Evolutionary conservation across 2,888 invertebrate species (phyloP), one percentile per base, ranked within the genome.

Genomic region (Chloromyia formosa): DNA sequence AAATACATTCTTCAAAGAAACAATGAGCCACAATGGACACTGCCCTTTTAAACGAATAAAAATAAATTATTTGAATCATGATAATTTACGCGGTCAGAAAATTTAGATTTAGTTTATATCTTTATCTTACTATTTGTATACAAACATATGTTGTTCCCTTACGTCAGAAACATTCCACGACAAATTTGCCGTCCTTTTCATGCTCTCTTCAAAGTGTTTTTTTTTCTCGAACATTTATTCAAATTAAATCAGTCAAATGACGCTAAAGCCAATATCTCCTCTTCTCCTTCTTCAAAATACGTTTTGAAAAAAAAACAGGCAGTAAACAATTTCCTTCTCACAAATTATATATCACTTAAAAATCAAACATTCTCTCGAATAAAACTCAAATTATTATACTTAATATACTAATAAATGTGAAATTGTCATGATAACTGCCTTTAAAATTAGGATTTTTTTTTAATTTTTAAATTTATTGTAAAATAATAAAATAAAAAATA

Each of bases 361-460:
- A 49, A 49, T 49, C 49, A n/a, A 49, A 49, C 12, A 49, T 49
- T 49, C 10, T 49, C 49, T 49, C 49, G 49, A 49, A 49, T 49
- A 7, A 3, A 49, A 49, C 49, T 49, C 49, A 49, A 49, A 35
- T 35, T 35, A 4, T 35, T 35, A 35, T 9, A 16, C 56, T 18
- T n/a, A 56, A 56, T 14, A 1, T 16, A 16, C 12, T 10, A 60
- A 22, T 22, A 64, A 40, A 40, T 10, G 40, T 64, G 42, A 40
- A 66, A 69, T 40, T 40, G 56, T 56, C 35, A 20, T 56, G 20
- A 71, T n/a, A 71, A 71, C 71, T 71, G 71, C 71, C 71, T 71
- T 71, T 64, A 64, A 42, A 5, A 40, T 20, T 42, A 64, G 40
- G 62, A 22, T 10, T 23, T 66, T 69, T 69, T n/a, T 54, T 49